Base-by-base conservation (phyloP, 2,113 vertebrate genomes). In the Melanerpes aurifrons region DNA sequence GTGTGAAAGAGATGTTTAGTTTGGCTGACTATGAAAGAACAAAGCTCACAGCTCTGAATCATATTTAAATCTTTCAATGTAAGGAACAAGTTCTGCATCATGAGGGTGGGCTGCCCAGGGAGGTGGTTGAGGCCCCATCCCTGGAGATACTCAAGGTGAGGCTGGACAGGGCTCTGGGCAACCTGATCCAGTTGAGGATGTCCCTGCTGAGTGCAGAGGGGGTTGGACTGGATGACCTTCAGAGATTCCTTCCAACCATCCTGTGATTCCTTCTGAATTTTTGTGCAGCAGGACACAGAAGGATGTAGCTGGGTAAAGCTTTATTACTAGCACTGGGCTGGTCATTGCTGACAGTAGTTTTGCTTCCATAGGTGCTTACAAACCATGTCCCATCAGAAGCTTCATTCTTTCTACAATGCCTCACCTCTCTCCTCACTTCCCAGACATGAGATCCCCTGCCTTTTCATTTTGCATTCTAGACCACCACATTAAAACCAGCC, bases 321-420 rank as follows among this genome's bases (percentile, higher is more conserved):
- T 31, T 20, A 62, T 2, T 9, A 47, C 11, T 4, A 67, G 35
- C 15, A 43, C 26, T 90, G 68, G 67, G 73, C 19, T 78, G 32
- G 32, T 74, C 21, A 16, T 9, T 32, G 15, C 18, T 87, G 61
- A 63, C 9, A 53, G 0, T n/a, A 68, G 29, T 57, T 74, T 56
- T 78, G 21, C 4, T 2, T 1, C 50, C 3, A 0, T 9, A 68
- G 68, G 19, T 31, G 9, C 29, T 59, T 29, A 57, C 6, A 71
- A 54, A 53, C 13, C 2, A 15, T 2, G 13, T 37, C 29, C 40
- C 15, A 50, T 11, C 56, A 69, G 40, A 72, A 82, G n/a, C 12
- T 73, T 61, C n/a, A 35, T 48, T 71, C 48, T 75, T 28, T 48
- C 62, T 45, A 25, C 31, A 61, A 3, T 9, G 31, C 5, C 15